Percentiles rank a stretch among this genome's conserved stretches.
These are phyloP conservation scores for Barbus barbus DNA, from an alignment of 2,113 vertebrate genomes.

Conservation along the genomic window DNA sequence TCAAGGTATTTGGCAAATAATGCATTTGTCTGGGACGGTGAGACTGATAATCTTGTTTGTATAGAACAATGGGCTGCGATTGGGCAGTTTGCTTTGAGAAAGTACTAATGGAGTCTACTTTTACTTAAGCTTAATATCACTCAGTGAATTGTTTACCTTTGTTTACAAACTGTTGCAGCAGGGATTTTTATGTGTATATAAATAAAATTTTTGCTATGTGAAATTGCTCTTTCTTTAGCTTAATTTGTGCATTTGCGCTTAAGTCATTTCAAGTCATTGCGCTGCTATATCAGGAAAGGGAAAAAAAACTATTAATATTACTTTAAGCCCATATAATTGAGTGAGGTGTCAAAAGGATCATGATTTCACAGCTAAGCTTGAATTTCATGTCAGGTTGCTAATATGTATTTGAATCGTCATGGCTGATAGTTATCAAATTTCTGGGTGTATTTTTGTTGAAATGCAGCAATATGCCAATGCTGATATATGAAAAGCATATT, in stretches of 20 bases:
- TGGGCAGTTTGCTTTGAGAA: constrained; percentile 28
- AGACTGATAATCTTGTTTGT: constrained; percentile 49
- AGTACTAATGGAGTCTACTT: constrained; percentile 18
- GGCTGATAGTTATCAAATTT: not conserved
- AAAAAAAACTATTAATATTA: not conserved
- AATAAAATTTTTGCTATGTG: not conserved
- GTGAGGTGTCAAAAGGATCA: not conserved
- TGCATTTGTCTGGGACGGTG: constrained; percentile 23
- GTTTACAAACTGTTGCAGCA: not conserved
- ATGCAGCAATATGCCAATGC: not conserved
- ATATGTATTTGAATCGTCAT: not conserved
- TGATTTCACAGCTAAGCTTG: not conserved
- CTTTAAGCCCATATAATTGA: not conserved
- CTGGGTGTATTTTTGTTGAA: not conserved
- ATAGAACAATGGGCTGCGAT: constrained; percentile 43
- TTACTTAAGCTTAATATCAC: constrained; percentile 4
- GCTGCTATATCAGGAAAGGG: not conserved
- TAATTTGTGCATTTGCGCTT: not conserved
- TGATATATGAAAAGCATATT: not conserved
- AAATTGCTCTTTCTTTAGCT: not conserved
- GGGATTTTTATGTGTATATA: not conserved
- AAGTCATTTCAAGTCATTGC: not conserved
- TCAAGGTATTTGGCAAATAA: constrained; percentile 44
- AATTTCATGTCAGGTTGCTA: constrained; percentile 12
- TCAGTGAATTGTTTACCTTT: not conserved